These are phyloP conservation scores for Seira musarum DNA, from an alignment of 2,888 invertebrate genomes.

Conservation along the genomic window DNA sequence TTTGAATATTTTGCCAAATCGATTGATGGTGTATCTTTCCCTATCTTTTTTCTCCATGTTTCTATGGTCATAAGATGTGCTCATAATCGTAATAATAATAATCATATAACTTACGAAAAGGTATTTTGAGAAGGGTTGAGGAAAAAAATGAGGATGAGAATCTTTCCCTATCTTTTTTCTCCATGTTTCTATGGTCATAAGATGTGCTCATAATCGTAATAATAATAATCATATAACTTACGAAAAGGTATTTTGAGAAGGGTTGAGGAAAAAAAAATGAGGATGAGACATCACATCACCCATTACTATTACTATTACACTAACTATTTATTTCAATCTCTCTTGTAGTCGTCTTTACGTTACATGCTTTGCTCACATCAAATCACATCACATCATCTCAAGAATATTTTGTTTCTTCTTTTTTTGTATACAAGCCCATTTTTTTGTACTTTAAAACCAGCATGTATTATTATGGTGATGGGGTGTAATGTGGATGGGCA, in stretches of 20 bases:
- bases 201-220: constrained; percentile 17
- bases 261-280: constrained; percentile 13
- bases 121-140: constrained; percentile 21
- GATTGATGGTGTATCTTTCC: too few relatives aligned
- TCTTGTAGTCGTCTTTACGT: constrained; percentile 20
- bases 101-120: constrained; percentile 33
- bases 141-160: constrained; percentile 14
- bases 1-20: too few relatives aligned
- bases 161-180: neutral
- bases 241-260: constrained; percentile 27
- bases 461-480: constrained; percentile 55
- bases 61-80: constrained; percentile 17
- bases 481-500: constrained; percentile 52
- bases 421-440: neutral
- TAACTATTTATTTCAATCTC: constrained; percentile 56
- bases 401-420: neutral
- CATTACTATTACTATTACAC: too few relatives aligned
- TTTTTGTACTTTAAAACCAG: constrained; percentile 37
- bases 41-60: neutral
- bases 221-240: constrained; percentile 30
- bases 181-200: constrained; percentile 15
- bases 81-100: constrained; percentile 18
- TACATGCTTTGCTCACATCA: constrained; percentile 39
- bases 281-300: constrained; percentile 45
- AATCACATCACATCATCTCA: constrained; percentile 10